These are phyloP conservation scores for Dolichoris vasculosae DNA, from an alignment of 1,140 invertebrate species.

Conservation along the genomic window DNA sequence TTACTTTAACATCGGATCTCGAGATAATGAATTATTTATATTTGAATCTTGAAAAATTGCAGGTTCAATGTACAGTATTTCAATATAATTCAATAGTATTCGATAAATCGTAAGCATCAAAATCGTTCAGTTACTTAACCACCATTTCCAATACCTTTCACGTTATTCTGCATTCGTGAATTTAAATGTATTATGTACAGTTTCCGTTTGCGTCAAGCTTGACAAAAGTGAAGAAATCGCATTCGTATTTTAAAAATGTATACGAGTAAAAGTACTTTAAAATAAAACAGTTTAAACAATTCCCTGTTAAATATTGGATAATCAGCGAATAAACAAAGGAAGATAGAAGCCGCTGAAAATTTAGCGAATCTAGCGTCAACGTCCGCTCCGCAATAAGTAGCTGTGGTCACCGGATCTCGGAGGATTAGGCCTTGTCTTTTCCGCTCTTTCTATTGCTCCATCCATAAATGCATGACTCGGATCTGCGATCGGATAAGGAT, in stretches of 20 bases:
- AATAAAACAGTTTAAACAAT: neutral
- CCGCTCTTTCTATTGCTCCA: constrained; percentile 31
- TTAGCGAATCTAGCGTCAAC: neutral
- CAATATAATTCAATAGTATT: too few species aligned
- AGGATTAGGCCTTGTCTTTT: constrained; percentile 7
- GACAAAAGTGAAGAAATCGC: neutral
- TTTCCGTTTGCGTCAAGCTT: neutral
- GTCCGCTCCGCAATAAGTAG: neutral
- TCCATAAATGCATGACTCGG: constrained; percentile 63
- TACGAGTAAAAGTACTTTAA: neutral
- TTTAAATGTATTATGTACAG: constrained; percentile 29
- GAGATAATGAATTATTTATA: too few species aligned
- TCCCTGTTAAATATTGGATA: neutral
- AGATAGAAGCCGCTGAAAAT: neutral
- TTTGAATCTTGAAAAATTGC: too few species aligned
- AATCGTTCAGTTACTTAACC: neutral
- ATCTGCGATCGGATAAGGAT: constrained; percentile 44
- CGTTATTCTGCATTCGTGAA: neutral
- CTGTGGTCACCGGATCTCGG: neutral
- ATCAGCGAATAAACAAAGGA: neutral
- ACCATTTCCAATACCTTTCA: neutral
- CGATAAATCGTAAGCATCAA: neutral
- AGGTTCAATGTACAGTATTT: neutral
- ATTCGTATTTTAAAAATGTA: too few species aligned
- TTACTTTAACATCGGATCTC: too few species aligned